Percentiles rank a stretch among this genome's conserved stretches.
Evolutionary conservation across 2,888 invertebrate species (phyloP).

Genomic region (Euphydryas editha): DNA sequence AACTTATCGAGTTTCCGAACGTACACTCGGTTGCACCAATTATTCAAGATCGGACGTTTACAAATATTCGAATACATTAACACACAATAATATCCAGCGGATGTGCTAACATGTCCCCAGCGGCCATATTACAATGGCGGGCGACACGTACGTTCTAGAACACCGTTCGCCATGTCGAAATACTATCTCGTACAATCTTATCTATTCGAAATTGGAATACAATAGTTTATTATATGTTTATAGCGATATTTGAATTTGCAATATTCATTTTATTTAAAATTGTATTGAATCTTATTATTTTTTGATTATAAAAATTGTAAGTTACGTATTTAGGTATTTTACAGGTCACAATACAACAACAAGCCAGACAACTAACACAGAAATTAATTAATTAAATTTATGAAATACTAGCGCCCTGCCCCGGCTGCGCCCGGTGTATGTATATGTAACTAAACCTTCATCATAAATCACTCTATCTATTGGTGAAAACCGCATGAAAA

Average conservation of each 20-base stretch:
- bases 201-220: conserved; percentile 37
- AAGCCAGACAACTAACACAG: no score
- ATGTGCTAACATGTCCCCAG: conserved; percentile 31
- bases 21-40: conserved; percentile 2
- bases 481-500: no score
- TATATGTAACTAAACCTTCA: no score
- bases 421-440: no score
- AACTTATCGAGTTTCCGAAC: background rate
- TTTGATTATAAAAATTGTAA: no score
- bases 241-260: conserved; percentile 27
- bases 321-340: no score
- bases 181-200: conserved; percentile 34
- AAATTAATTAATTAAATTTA: no score
- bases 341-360: no score
- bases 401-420: no score
- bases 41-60: conserved; percentile 9
- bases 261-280: background rate
- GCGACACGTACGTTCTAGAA: conserved; percentile 30
- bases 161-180: conserved; percentile 34
- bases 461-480: no score
- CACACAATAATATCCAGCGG: conserved; percentile 26
- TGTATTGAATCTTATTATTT: background rate
- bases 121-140: conserved; percentile 37
- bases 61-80: conserved; percentile 17
- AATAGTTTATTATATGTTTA: conserved; percentile 37